Base-by-base conservation (phyloP, 2,113 vertebrate species). In the Brachyhypopomus gauderio region DNA sequence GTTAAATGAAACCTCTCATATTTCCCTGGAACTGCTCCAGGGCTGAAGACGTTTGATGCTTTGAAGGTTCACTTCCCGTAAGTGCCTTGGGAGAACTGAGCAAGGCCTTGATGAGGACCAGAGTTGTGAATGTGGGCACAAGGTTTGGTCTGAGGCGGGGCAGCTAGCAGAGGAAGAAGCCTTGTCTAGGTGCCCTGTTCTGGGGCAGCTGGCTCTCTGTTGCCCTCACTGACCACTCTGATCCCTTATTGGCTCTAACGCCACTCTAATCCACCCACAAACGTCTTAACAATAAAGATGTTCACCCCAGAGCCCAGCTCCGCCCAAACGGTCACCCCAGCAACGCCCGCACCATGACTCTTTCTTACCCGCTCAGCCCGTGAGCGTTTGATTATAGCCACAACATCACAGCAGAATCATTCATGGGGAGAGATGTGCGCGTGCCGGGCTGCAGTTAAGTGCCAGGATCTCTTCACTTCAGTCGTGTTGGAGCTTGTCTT, bases 211-310 rank as follows among this genome's bases (percentile, higher is more conserved):
- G 78, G 81, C 83, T 80, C 84, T 88, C 84, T 83, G 80, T 67
- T 72, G 55, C 86, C 85, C 89, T 83, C 85, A 86, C 77, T 85
- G 87, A 76, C 45, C 12, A 1, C 88, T 89, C 82, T 91, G 88
- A 92, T 92, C 88, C 88, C 88, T 89, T 90, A 91, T 93, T 89
- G 90, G 75, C 83, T 84, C 84, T 90, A 84, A 90, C 85, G 89
- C 89, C 89, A 82, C 74, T 70, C 27, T 90, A 92, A 93, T 91
- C 91, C 91, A 74, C 76, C 71, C 67, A 70, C 67, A 85, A 79
- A 89, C 85, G 88, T 88, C 75, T 41, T 86, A 88, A 87, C 86
- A 77, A 86, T 70, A 38, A 84, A 85, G 30, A 59, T 0, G 78
- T 77, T 55, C 84, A 83, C 76, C 72, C 66, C 55, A 74, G 59